Conservation (phyloP, 2,113 vertebrate genomes). For the Vidua macroura region DNA sequence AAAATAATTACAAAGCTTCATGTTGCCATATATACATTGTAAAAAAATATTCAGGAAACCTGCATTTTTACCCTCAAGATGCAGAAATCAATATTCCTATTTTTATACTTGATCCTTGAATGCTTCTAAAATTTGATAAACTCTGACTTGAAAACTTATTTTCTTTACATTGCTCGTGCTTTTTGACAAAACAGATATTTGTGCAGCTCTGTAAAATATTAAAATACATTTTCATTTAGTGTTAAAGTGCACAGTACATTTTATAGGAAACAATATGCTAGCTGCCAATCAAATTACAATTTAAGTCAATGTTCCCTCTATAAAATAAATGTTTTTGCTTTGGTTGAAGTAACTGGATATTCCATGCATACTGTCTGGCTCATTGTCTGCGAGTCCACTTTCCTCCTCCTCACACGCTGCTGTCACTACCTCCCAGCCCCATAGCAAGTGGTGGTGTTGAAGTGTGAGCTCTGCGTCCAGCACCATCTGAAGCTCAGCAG, state of each 20-base stretch:
- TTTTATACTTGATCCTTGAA: constrained; percentile 47
- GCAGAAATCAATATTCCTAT: constrained; percentile 73
- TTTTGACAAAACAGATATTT: constrained; percentile 69
- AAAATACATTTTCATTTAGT: constrained; percentile 74
- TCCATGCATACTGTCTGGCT: not conserved
- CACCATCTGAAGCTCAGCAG: accelerated
- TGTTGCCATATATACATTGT: constrained; percentile 74
- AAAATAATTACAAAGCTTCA: constrained; percentile 76
- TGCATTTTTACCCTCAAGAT: constrained; percentile 67
- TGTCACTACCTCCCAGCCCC: not conserved
- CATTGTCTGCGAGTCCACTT: not conserved
- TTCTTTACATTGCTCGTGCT: constrained; percentile 60
- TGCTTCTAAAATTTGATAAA: constrained; percentile 53
- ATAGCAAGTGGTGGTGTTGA: not conserved
- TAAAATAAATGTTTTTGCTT: not conserved
- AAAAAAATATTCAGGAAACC: constrained; percentile 75
- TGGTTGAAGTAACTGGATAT: not conserved
- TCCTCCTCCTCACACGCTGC: not conserved
- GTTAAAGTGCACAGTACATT: constrained; percentile 80
- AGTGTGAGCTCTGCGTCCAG: not conserved
- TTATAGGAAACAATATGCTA: constrained; percentile 57
- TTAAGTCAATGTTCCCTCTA: not conserved
- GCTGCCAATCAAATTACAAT: constrained; percentile 59
- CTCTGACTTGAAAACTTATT: constrained; percentile 62
- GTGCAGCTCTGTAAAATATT: constrained; percentile 73